Base-by-base conservation (phyloP, 2,888 invertebrate genomes). In the Temnothorax rugatulus region DNA sequence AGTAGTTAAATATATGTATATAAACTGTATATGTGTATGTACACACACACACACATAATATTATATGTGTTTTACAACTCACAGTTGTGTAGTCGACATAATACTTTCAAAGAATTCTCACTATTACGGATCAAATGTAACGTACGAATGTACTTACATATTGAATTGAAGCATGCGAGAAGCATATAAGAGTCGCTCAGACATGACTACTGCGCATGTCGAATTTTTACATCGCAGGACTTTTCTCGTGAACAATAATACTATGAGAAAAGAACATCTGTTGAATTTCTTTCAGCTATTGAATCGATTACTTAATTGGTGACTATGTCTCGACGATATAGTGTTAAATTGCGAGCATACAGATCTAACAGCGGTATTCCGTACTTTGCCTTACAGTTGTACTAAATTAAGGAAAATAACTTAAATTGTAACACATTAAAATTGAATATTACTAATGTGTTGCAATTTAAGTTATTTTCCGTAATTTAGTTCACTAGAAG, bases 301-400 rank as follows among this genome's bases (percentile, higher is more conserved):
- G 4, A 8, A 74, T 74, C 74, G 74, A 74, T 74, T 44, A 15
- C n/a, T 59, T 4, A 71, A 52, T 52, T 18, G 52, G 52, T 18
- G 2, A 29, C 9, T 52, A 7, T 8, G 50, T 21, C n/a, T 50
- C 38, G 8, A 7, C 13, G 9, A 74, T 25, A 41, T 38, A 5
- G 3, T 29, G 15, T 52, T 44, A 74, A 59, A 59, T 41, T 74
- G n/a, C 29, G 0, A 9, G 11, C 29, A 29, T 44, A 3, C 1
- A 21, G 50, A 25, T 54, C 18, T 59, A 25, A 74, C 15, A 11
- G 18, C 4, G 4, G 34, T 74, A 29, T 44, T 73, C 7, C 25
- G 52, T 34, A 1, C 13, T 5, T 4, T n/a, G 9, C 5, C 50
- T 50, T 68, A 9, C 9, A 29, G 8, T 29, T 71, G 8, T 34